Conservation (phyloP, 1,140 invertebrate species). For the Drosophila sp. region DNA sequence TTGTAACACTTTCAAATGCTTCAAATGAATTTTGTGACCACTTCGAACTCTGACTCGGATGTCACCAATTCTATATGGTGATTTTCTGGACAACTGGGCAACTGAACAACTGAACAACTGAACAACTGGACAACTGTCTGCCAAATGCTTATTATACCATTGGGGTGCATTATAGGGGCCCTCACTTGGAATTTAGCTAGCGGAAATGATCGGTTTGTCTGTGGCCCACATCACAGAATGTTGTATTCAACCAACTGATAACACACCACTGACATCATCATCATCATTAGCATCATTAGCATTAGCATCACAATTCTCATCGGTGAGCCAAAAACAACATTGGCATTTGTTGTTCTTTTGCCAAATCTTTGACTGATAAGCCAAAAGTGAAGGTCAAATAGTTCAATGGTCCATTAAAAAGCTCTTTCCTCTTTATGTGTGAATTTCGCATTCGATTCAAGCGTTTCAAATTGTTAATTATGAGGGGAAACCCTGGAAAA, state of each 20-base stretch:
- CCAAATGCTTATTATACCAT: conserved; percentile 17
- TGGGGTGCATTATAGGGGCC: conserved; percentile 17
- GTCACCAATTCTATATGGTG: conserved; percentile 44
- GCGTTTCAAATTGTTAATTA: not conserved
- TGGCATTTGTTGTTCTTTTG: conserved; percentile 29
- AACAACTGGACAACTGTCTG: too few relatives aligned
- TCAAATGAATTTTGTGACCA: conserved; percentile 45
- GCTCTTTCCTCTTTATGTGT: conserved; percentile 10
- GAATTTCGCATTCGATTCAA: conserved; percentile 17
- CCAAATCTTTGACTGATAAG: conserved; percentile 51
- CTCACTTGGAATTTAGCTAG: conserved; percentile 8
- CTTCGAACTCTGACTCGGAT: conserved; percentile 41
- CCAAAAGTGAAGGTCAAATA: conserved; percentile 35
- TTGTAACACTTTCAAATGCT: conserved; percentile 71
- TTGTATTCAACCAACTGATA: conserved; percentile 25
- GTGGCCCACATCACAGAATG: conserved; percentile 1
- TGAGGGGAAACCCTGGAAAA: not conserved
- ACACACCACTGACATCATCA: conserved; percentile 43
- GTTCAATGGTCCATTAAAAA: conserved; percentile 49
- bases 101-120: not conserved
- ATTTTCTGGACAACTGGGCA: not conserved
- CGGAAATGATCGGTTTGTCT: conserved; percentile 43
- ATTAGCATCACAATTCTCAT: conserved; percentile 13
- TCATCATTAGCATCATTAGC: conserved; percentile 6
- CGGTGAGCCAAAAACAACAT: not conserved